Evolutionary conservation across 2,888 invertebrate species (phyloP), one percentile per base, ranked within the genome.

Genomic region (Phalangium opilio): DNA sequence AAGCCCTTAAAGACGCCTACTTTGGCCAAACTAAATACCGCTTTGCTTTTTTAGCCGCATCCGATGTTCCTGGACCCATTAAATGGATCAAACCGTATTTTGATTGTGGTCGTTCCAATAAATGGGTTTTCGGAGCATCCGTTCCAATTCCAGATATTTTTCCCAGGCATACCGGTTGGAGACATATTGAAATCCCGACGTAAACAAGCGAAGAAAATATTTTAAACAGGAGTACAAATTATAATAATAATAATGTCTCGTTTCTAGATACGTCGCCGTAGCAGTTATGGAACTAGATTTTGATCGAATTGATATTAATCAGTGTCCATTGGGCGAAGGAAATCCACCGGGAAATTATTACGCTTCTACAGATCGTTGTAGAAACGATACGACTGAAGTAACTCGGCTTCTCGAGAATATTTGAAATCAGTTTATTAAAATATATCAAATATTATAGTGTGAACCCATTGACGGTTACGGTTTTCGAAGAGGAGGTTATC

Each of bases 381-480:
- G 90, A 72, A 75, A 77, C 57, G 82, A 83, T 61, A 86, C 86
- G 2, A 89, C 89, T 5, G 86, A 87, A 73, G 83, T 81, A 44
- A 32, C n/a, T 12, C n/a, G n/a, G 15, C 17, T 32, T n/a, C 17
- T 19, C n/a, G 40, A 14, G 20, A 12, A 41, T n/a, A n/a, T 38
- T n/a, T 27, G 27, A 27, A 38, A 38, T n/a, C 35, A 34, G 35
- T 12, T 34, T 41, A 2, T 21, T 4, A 21, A 14, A 21, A 21
- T 20, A 18, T 46, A 21, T 44, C 8, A 35, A 17, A n/a, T 33
- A 50, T 59, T 58, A 39, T 60, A 87, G 83, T 96, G 95, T 67
- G 95, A 96, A 67, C 95, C 95, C 0, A 67, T 95, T 43, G 81
- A 90, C 64, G 95, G 95, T 3, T 96, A 85, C 83, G 95, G 95